These are phyloP conservation scores for Gallinago jamesoni DNA, from an alignment of 2,113 vertebrate genomes.

Conservation along the genomic window DNA sequence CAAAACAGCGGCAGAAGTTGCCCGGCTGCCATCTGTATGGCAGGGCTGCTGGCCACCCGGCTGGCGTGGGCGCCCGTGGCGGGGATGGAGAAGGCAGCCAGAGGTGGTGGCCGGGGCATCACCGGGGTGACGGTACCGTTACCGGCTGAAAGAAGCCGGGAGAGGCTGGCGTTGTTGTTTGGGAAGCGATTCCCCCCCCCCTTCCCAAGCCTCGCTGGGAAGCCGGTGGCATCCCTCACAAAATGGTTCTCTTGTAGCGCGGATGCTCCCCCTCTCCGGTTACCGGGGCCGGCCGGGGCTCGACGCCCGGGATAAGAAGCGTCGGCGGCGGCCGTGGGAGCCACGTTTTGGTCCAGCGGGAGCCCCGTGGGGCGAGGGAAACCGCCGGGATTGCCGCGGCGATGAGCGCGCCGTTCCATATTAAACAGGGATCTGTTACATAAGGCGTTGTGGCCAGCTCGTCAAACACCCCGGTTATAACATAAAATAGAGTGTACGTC, in stretches of 20 bases:
- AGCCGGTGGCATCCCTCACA: background rate
- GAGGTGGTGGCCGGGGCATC: background rate
- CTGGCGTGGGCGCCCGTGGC: background rate
- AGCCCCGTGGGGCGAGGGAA: background rate
- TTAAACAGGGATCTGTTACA: conserved; percentile 67
- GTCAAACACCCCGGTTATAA: conserved; percentile 57
- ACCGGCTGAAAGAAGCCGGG: background rate
- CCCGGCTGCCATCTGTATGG: background rate
- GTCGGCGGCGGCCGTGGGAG: background rate
- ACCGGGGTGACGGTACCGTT: rapidly evolving
- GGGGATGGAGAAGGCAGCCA: background rate
- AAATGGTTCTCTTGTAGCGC: background rate
- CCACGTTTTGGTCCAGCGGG: background rate
- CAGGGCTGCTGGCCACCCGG: background rate
- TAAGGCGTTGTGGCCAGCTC: conserved; percentile 68
- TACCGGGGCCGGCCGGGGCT: background rate
- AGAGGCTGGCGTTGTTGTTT: background rate
- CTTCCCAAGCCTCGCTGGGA: background rate
- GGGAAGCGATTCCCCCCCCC: background rate
- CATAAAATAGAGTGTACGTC: conserved; percentile 51
- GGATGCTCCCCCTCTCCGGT: background rate
- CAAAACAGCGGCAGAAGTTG: conserved; percentile 44
- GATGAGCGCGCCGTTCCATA: background rate
- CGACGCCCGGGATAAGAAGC: background rate
- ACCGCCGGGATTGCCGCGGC: background rate